phyloP scores from a whole-genome alignment of 1,140 invertebrate species.

The Drosophila watanabei region DNA sequence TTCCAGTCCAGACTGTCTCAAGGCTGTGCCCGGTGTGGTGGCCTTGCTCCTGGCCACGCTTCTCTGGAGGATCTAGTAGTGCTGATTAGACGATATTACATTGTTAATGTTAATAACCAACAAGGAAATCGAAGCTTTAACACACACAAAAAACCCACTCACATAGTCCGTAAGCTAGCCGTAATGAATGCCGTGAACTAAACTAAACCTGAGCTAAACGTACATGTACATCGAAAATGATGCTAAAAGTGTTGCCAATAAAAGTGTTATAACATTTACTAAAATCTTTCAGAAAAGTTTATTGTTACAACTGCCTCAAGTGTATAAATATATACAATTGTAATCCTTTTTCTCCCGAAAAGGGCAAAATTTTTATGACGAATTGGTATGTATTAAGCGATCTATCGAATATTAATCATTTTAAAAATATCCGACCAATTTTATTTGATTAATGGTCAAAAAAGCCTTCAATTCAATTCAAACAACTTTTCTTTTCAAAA shows the following conservation, averaged over 20 bases:
- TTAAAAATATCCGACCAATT: too few relatives aligned
- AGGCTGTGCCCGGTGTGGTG: background rate
- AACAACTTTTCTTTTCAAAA: too few relatives aligned
- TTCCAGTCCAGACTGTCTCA: constrained; percentile 6
- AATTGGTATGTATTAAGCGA: too few relatives aligned
- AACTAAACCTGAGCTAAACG: constrained; percentile 56
- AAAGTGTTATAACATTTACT: constrained; percentile 72
- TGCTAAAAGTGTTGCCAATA: constrained; percentile 80
- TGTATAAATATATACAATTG: background rate
- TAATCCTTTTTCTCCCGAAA: too few relatives aligned
- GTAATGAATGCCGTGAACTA: constrained; percentile 55
- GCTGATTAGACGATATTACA: constrained; percentile 29
- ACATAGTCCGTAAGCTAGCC: constrained; percentile 70
- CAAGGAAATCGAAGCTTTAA: constrained; percentile 74
- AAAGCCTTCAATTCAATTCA: too few relatives aligned
- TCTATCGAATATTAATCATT: too few relatives aligned
- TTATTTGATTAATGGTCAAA: too few relatives aligned
- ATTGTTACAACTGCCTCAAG: background rate
- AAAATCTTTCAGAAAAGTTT: constrained; percentile 20
- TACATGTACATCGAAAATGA: constrained; percentile 57
- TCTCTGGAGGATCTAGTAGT: constrained; percentile 13
- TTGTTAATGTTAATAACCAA: constrained; percentile 18
- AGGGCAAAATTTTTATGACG: too few relatives aligned
- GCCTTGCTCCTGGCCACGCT: constrained; percentile 7
- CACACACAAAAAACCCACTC: constrained; percentile 65